Evolutionary conservation across 2,113 vertebrate species (phyloP).

Genomic region (Bucco capensis): DNA sequence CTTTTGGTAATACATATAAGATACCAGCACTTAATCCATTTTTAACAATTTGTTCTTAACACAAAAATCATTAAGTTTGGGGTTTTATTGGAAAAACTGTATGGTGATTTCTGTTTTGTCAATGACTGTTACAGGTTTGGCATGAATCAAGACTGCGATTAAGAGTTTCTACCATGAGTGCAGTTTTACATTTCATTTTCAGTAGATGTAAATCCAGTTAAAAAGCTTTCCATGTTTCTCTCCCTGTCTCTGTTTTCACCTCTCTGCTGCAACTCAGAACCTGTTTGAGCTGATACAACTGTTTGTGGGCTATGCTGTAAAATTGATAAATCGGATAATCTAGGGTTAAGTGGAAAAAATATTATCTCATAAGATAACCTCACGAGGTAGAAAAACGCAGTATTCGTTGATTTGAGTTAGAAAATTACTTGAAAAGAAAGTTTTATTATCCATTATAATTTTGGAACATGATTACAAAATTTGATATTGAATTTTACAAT

Average conservation of each 20-base stretch:
- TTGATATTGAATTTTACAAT: background rate
- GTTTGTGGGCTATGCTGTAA: background rate
- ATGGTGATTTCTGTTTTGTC: background rate
- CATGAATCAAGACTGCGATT: background rate
- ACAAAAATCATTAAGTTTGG: background rate
- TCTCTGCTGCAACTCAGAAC: background rate
- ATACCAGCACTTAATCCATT: background rate
- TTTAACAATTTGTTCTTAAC: background rate
- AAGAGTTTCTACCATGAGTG: background rate
- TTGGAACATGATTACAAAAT: background rate
- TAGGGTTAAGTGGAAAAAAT: background rate
- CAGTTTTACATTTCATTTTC: background rate
- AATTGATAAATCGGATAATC: background rate
- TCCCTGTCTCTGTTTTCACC: background rate
- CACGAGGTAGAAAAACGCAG: background rate
- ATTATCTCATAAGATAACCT: no score
- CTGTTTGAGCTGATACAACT: background rate
- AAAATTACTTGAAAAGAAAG: background rate
- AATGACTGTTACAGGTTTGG: background rate
- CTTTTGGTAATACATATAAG: background rate
- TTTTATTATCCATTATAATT: background rate
- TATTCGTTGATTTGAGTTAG: background rate
- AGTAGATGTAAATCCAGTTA: background rate
- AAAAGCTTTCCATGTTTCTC: background rate
- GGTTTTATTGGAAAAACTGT: background rate